Evolutionary conservation across 2,888 invertebrate species (phyloP).

Genomic region (Trichacis sp.): DNA sequence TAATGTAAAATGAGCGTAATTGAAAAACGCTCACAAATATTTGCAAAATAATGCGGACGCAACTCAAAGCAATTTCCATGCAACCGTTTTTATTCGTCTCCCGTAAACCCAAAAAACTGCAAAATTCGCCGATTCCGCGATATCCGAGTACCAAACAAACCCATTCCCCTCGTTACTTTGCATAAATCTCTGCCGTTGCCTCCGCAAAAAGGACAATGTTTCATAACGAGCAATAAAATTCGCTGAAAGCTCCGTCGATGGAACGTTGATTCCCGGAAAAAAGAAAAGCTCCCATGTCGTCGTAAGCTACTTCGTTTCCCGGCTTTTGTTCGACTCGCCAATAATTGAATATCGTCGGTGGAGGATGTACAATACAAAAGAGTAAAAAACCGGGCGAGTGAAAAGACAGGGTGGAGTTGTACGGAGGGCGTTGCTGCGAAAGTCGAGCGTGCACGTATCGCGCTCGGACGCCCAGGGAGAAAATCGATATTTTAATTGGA

Average conservation of each 20-base stretch:
- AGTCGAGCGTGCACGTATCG: conserved; percentile 69
- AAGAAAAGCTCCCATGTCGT: conserved; percentile 22
- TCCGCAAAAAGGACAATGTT: conserved; percentile 22
- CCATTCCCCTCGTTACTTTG: no score
- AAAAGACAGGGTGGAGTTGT: conserved; percentile 13
- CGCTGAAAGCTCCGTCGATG: conserved; percentile 31
- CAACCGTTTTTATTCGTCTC: no score
- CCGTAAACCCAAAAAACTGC: no score
- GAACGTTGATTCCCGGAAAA: neutral
- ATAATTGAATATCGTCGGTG: conserved; percentile 64
- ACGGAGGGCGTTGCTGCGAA: conserved; percentile 66
- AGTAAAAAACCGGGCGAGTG: conserved; percentile 51
- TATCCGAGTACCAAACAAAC: no score
- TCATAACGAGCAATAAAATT: conserved; percentile 26
- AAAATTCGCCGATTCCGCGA: no score
- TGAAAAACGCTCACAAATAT: no score
- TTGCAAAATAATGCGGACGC: no score
- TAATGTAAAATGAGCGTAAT: no score
- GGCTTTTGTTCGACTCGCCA: conserved; percentile 54
- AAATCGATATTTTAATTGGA: conserved; percentile 69
- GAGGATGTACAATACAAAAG: conserved; percentile 31
- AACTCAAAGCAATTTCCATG: no score
- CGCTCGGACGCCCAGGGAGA: conserved; percentile 54
- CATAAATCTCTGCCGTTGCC: no score
- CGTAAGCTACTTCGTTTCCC: conserved; percentile 45